phyloP scores from a whole-genome alignment of 2,113 vertebrate species.

The Diphyllodes magnificus region DNA sequence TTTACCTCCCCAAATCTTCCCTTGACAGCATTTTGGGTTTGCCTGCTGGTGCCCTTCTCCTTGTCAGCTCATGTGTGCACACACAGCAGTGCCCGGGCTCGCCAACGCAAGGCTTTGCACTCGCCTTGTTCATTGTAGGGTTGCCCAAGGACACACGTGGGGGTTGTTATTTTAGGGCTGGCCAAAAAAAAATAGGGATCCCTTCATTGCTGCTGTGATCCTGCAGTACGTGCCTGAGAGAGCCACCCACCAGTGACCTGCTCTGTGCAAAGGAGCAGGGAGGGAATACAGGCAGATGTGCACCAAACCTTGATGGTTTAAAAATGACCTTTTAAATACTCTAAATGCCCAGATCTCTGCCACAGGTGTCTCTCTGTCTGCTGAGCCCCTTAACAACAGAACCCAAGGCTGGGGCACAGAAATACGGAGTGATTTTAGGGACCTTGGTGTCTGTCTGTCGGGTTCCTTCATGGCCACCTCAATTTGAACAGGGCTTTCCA shows the following conservation, averaged over 20 bases:
- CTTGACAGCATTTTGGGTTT: not conserved
- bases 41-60: not conserved
- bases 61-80: rapidly evolving
- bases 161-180: not conserved
- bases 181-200: not conserved
- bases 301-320: rapidly evolving
- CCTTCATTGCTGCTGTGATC: not conserved
- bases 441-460: rapidly evolving
- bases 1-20: not conserved
- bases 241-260: not conserved
- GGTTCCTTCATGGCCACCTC: not conserved
- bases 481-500: not conserved
- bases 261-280: not conserved
- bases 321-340: not conserved
- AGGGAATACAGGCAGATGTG: not conserved
- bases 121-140: not conserved
- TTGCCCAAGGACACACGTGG: not conserved
- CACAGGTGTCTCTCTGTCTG: not conserved
- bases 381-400: not conserved
- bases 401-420: not conserved
- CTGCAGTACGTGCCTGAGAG: not conserved
- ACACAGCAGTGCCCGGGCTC: rapidly evolving
- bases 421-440: not conserved
- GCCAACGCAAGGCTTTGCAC: not conserved
- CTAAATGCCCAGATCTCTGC: not conserved